phyloP scores from a whole-genome alignment of 2,113 vertebrate species.

The Engraulis encrasicolus region DNA sequence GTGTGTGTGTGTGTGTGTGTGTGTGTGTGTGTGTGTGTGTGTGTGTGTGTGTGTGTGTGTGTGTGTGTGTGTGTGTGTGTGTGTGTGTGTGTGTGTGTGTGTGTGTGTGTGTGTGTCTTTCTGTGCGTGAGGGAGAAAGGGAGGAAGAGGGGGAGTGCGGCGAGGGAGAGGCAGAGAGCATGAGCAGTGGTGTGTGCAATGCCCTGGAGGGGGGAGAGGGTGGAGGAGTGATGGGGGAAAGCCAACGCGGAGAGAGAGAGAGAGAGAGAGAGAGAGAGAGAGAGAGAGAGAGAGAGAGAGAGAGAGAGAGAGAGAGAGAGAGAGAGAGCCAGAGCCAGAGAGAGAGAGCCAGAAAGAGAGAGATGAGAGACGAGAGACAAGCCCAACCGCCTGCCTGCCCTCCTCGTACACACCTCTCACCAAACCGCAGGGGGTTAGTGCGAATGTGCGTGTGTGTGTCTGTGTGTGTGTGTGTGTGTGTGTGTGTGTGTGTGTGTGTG shows the following conservation, averaged over 20 bases:
- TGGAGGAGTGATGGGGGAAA: not conserved
- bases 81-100: not conserved
- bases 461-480: constrained; percentile 63
- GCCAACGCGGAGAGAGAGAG: too few relatives aligned
- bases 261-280: too few relatives aligned
- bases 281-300: not conserved
- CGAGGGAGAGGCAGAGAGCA: too few relatives aligned
- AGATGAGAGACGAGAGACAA: not conserved
- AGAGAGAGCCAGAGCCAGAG: not conserved
- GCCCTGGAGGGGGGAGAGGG: not conserved
- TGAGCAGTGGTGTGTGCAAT: too few relatives aligned
- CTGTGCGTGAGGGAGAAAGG: not conserved
- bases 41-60: constrained; percentile 34
- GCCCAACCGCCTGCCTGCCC: constrained; percentile 14
- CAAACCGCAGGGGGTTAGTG: constrained; percentile 2
- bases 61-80: constrained; percentile 23
- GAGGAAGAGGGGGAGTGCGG: too few relatives aligned
- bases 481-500: constrained; percentile 37
- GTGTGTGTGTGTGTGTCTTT: not conserved
- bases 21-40: too few relatives aligned
- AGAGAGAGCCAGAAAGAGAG: not conserved
- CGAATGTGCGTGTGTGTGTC: constrained; percentile 34
- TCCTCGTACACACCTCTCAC: constrained; percentile 1
- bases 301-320: not conserved
- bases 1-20: too few relatives aligned